Conservation (phyloP, 2,113 vertebrate genomes). For the Trematomus loennbergii region DNA sequence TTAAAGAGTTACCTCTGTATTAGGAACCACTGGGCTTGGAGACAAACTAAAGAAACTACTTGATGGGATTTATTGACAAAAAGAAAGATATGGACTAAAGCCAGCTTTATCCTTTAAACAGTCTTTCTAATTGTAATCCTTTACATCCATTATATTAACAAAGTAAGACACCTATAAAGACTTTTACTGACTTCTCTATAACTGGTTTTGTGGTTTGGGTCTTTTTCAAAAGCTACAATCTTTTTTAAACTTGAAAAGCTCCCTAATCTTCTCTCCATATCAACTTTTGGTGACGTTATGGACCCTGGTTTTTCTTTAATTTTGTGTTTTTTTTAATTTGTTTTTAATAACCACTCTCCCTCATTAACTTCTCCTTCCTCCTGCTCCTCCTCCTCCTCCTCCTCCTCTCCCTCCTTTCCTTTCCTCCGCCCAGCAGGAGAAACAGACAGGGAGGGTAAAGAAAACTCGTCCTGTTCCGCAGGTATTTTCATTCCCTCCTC, state of each 20-base stretch:
- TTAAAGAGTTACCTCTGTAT: too few species aligned
- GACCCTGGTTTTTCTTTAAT: constrained; percentile 24
- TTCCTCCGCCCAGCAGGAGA: constrained; percentile 90
- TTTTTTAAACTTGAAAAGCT: neutral
- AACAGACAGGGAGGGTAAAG: constrained; percentile 91
- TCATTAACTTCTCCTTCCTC: constrained; percentile 79
- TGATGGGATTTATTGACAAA: neutral
- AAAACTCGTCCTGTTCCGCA: constrained; percentile 85
- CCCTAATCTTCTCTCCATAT: neutral
- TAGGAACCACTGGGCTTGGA: too few species aligned
- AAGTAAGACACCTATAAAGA: neutral
- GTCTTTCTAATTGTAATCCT: neutral
- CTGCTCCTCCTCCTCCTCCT: constrained; percentile 50
- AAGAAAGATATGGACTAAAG: neutral
- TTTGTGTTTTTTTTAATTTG: constrained; percentile 42
- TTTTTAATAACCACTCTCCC: constrained; percentile 51
- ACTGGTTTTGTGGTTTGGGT: neutral
- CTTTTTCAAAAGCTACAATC: too few species aligned
- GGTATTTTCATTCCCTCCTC: constrained; percentile 87
- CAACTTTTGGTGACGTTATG: constrained; percentile 24
- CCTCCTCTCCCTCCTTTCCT: constrained; percentile 33
- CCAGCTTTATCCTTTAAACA: too few species aligned
- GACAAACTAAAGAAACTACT: neutral
- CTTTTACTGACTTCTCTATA: neutral
- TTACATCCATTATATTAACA: neutral